These are phyloP conservation scores for Salarias fasciatus DNA, from an alignment of 2,797 vertebrate genomes.

Conservation along the genomic window DNA sequence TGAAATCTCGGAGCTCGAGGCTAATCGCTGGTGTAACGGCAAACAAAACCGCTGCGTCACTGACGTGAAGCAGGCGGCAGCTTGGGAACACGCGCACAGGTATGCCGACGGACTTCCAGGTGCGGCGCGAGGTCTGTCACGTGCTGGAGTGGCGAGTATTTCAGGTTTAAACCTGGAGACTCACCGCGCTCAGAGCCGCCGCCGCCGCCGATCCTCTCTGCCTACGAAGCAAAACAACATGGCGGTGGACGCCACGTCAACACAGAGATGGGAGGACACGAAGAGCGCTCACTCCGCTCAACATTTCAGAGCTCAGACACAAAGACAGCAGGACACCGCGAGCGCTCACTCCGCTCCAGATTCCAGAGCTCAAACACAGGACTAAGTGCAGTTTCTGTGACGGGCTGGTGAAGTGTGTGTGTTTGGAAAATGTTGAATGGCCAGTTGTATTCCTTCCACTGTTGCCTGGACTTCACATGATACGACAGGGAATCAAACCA, in stretches of 20 bases:
- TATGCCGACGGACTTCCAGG: slow-evolving; percentile 3
- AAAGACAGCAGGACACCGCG: too few relatives aligned
- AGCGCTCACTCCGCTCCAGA: too few relatives aligned
- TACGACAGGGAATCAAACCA: too few relatives aligned
- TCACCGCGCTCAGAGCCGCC: neutral
- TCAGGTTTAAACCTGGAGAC: slow-evolving; percentile 8
- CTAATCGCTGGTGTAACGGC: slow-evolving; percentile 6
- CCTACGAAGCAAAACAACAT: slow-evolving; percentile 76
- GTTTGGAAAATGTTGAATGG: too few relatives aligned
- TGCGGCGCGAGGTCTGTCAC: neutral
- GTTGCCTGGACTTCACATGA: too few relatives aligned
- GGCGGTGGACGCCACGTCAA: slow-evolving; percentile 76
- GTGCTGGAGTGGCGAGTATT: neutral
- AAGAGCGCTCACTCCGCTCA: slow-evolving; percentile 47
- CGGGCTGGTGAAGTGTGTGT: too few relatives aligned
- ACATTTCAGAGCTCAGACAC: too few relatives aligned
- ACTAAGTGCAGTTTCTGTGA: too few relatives aligned
- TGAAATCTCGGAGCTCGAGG: slow-evolving; percentile 25
- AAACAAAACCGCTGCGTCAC: neutral
- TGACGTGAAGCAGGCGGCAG: slow-evolving; percentile 1
- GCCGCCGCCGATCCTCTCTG: slow-evolving; percentile 32
- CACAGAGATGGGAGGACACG: neutral
- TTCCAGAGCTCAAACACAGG: too few relatives aligned
- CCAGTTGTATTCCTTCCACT: too few relatives aligned
- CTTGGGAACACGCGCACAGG: neutral